A percentile compares a stretch with the other conserved stretches of the same genome.
Conservation (phyloP, 1,140 invertebrate genomes). For the Euura saliciscinereae region DNA sequence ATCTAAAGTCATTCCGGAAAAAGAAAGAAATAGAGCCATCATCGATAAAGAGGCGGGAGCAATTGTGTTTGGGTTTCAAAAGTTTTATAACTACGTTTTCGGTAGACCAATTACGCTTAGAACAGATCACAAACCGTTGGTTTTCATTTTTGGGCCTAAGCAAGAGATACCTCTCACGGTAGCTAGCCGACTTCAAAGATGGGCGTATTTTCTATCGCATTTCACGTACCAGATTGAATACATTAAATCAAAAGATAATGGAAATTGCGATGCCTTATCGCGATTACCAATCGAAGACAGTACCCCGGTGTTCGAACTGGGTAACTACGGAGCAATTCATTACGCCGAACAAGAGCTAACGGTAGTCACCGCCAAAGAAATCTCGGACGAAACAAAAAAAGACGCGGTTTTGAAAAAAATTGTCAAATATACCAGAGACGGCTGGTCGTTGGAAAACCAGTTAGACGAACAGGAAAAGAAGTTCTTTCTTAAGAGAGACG, state of each 20-base stretch:
- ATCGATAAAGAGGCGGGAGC: slow-evolving; percentile 64
- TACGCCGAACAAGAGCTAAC: background rate
- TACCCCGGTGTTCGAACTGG: slow-evolving; percentile 11
- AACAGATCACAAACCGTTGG: slow-evolving; percentile 60
- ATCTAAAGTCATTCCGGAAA: slow-evolving; percentile 16
- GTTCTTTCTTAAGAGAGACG: slow-evolving; percentile 29
- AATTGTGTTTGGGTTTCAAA: slow-evolving; percentile 60
- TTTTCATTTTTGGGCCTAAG: slow-evolving; percentile 50
- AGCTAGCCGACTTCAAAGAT: slow-evolving; percentile 29
- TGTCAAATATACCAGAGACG: slow-evolving; percentile 32
- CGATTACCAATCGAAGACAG: slow-evolving; percentile 27
- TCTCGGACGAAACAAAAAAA: slow-evolving; percentile 9
- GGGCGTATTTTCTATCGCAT: slow-evolving; percentile 27
- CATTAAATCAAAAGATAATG: slow-evolving; percentile 27
- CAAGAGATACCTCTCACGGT: slow-evolving; percentile 38
- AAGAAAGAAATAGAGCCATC: slow-evolving; percentile 33
- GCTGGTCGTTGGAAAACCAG: slow-evolving; percentile 29
- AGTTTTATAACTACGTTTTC: slow-evolving; percentile 62
- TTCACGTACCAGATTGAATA: slow-evolving; percentile 24
- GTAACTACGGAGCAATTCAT: background rate
- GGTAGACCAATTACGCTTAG: slow-evolving; percentile 56
- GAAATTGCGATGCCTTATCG: slow-evolving; percentile 39
- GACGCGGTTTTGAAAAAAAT: slow-evolving; percentile 33
- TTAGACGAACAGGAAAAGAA: slow-evolving; percentile 10
- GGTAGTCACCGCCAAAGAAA: background rate